Evolutionary conservation across 2,113 vertebrate species (phyloP).

Genomic region (Pelecanoides urinatrix): DNA sequence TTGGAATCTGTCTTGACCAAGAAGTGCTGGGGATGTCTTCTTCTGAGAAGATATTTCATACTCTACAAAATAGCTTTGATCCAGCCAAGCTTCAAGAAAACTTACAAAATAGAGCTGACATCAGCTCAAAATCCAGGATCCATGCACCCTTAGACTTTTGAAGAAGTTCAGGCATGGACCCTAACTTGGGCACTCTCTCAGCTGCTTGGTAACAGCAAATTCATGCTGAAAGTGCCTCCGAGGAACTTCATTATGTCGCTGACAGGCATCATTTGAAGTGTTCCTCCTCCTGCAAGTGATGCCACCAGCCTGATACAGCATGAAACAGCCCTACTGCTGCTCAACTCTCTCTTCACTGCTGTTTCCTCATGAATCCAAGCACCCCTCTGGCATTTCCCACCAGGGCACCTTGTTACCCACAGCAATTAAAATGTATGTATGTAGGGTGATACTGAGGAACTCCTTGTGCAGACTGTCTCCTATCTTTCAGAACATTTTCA

Average conservation of each 20-base stretch:
- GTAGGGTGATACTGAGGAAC: background rate
- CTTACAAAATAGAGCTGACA: background rate
- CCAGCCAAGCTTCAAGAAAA: background rate
- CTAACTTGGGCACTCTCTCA: background rate
- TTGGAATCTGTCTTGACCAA: background rate
- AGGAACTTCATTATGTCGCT: background rate
- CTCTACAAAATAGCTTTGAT: background rate
- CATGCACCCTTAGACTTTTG: background rate
- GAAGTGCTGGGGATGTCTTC: background rate
- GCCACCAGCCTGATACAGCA: rapidly evolving
- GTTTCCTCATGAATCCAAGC: background rate
- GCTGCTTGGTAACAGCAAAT: background rate
- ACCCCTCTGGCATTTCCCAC: background rate
- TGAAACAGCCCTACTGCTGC: background rate
- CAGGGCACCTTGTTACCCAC: background rate
- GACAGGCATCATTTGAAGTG: background rate
- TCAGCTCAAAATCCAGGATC: background rate
- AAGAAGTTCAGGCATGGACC: background rate
- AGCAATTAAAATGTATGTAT: background rate
- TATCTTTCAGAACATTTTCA: slow-evolving; percentile 25
- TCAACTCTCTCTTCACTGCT: background rate
- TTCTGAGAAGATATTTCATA: background rate
- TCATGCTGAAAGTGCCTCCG: background rate
- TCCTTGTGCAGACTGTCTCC: background rate
- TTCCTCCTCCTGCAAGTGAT: background rate